A percentile compares a stretch with the other conserved stretches of the same genome.
Conservation (phyloP, 2,888 invertebrate genomes). For the Pycnomerus fuliginosus region DNA sequence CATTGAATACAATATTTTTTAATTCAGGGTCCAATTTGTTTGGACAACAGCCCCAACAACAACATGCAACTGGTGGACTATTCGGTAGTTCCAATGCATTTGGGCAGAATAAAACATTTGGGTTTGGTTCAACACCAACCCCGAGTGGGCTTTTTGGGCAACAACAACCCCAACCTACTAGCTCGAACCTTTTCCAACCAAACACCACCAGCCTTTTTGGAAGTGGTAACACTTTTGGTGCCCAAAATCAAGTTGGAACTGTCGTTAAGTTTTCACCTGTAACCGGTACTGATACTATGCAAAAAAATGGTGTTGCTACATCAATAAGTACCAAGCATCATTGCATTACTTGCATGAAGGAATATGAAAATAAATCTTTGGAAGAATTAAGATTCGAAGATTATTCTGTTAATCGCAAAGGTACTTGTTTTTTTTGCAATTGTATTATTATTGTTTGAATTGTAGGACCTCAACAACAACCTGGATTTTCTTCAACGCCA, state of each 20-base stretch:
- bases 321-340: constrained; percentile 92
- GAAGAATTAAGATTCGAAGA: constrained; percentile 95
- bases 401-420: constrained; percentile 87
- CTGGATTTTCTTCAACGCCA: constrained; percentile 47
- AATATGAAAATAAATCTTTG: constrained; percentile 91
- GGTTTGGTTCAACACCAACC: constrained; percentile 53
- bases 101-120: constrained; percentile 59
- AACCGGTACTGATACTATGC: constrained; percentile 86
- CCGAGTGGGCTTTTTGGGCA: constrained; percentile 57
- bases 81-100: constrained; percentile 63
- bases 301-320: constrained; percentile 82
- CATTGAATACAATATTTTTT: constrained; percentile 3
- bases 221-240: constrained; percentile 49
- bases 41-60: constrained; percentile 51
- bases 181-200: constrained; percentile 41
- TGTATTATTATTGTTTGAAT: constrained; percentile 5
- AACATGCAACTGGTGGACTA: constrained; percentile 55
- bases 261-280: constrained; percentile 84
- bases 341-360: constrained; percentile 98
- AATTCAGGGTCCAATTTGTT: constrained; percentile 42
- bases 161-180: constrained; percentile 50
- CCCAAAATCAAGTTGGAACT: constrained; percentile 59
- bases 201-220: constrained; percentile 54
- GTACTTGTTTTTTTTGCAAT: constrained; percentile 48
- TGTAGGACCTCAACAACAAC: constrained; percentile 46